Evolutionary conservation across 2,888 invertebrate genomes (phyloP), one percentile per base, ranked within the genome.

Genomic region (Magallana nippona): DNA sequence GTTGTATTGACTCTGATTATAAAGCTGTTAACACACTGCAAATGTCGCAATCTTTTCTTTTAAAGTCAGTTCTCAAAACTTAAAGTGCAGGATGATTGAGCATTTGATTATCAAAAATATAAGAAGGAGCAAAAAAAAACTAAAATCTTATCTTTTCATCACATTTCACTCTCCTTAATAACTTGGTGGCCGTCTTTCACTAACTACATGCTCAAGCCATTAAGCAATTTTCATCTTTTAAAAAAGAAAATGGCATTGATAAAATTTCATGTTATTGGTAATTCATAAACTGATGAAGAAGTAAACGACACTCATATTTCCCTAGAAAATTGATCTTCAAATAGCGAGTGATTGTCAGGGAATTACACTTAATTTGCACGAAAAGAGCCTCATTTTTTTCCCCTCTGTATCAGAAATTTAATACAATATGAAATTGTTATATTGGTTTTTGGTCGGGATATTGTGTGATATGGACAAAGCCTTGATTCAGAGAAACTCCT

Each of bases 331-430:
- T 71, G 71, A 71, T 71, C 71, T 27, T 71, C 71, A 71, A 71
- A 71, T 71, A 27, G 32, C 71, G 11, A 15, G 22, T 71, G 22
- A 71, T 71, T 71, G 71, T 27, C 15, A 60, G 71, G 22, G 71
- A 71, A 71, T 71, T 71, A 71, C 15, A 71, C 71, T 71, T 71
- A 71, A 71, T 71, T 71, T 71, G 71, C 32, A 32, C 71, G 32
- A 71, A 71, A 71, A 71, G 32, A 32, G 32, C 27, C 32, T 27
- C 32, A 5, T 11, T 15, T 32, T 71, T 22, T 44, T 22, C 15
- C 13, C 32, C 27, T 71, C 71, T 27, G 22, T 2, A 71, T 71
- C 71, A 71, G 71, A 71, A 2, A 71, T 27, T 71, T 71, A 22
- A 71, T 71, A 71, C 71, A 10, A 27, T 27, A 71, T 71, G 32